phyloP scores from a whole-genome alignment of 2,113 vertebrate genomes.

The Pampusana beccarii region DNA sequence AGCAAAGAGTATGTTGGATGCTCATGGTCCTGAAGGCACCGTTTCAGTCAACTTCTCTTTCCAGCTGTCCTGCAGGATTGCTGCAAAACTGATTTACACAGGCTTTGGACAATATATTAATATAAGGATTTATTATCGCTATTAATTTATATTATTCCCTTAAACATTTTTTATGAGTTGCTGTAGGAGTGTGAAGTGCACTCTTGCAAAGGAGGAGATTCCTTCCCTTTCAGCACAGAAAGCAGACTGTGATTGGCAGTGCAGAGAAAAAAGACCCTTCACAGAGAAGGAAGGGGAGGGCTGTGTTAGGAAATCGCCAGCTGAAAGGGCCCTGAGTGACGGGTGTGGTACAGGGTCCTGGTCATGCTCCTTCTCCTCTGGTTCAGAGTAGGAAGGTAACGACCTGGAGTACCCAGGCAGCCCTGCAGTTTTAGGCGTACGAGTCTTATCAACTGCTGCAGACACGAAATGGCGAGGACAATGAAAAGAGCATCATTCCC shows the following conservation, averaged over 20 bases:
- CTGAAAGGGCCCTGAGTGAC: neutral
- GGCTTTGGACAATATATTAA: neutral
- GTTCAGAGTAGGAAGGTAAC: neutral
- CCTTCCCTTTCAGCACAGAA: neutral
- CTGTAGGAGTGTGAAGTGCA: neutral
- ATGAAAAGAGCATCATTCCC: neutral
- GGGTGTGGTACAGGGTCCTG: neutral
- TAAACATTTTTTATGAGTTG: neutral
- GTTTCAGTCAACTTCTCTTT: neutral
- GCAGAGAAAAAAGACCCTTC: neutral
- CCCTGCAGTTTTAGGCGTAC: neutral
- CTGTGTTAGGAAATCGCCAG: neutral
- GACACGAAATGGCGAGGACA: neutral
- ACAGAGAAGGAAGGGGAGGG: neutral
- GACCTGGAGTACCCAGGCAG: neutral
- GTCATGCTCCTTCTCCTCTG: neutral
- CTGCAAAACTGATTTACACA: neutral
- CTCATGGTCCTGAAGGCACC: neutral
- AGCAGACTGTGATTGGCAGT: neutral
- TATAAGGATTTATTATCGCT: neutral
- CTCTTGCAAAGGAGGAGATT: neutral
- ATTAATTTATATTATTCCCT: neutral
- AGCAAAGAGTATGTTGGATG: neutral
- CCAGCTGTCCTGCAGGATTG: neutral
- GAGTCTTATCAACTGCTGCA: neutral